Conservation (phyloP, 2,888 invertebrate species). For the Heliconius hortense region DNA sequence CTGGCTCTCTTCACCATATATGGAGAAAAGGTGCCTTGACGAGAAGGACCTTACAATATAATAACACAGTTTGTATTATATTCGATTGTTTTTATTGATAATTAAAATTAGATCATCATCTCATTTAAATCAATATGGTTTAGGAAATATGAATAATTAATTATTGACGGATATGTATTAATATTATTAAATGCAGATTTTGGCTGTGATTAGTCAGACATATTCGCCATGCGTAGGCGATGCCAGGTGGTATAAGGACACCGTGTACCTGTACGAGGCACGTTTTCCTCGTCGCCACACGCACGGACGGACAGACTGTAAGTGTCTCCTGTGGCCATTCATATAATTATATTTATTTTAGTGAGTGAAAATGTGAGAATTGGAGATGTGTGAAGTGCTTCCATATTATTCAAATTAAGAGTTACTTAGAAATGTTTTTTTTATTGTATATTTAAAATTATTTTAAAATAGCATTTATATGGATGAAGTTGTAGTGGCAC, state of each 20-base stretch:
- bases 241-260: conserved; percentile 64
- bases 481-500: too few species aligned
- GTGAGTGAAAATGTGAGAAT: conserved; percentile 28
- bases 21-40: not conserved
- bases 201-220: conserved; percentile 39
- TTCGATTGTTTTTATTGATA: not conserved
- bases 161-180: conserved; percentile 43
- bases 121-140: conserved; percentile 23
- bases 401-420: not conserved
- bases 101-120: conserved; percentile 38
- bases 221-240: conserved; percentile 64
- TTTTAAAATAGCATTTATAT: not conserved
- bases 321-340: conserved; percentile 48
- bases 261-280: conserved; percentile 49
- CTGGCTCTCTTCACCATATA: not conserved
- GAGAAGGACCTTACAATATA: not conserved
- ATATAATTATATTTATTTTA: conserved; percentile 11
- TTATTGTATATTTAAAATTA: not conserved
- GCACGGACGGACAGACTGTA: conserved; percentile 63
- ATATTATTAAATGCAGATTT: conserved; percentile 42
- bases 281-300: conserved; percentile 65
- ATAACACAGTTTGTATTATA: not conserved
- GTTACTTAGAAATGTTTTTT: not conserved
- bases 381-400: not conserved
- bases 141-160: conserved; percentile 41